Evolutionary conservation across 2,797 vertebrate genomes (phyloP).

Genomic region (Liparis tanakae): DNA sequence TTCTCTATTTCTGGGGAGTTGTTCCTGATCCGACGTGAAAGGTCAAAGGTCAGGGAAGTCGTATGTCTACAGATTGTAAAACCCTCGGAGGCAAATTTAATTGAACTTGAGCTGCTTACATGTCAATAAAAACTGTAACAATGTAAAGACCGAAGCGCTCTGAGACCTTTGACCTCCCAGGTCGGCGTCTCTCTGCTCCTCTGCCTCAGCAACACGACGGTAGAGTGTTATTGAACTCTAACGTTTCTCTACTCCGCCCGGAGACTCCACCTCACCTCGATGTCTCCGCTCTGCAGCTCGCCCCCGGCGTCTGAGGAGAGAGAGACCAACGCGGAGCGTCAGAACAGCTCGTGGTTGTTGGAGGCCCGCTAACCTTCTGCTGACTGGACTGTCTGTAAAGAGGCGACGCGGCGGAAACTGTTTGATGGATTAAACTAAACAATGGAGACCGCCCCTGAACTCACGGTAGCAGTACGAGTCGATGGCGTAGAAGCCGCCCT

Average conservation of each 20-base stretch:
- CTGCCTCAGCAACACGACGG: conserved; percentile 9
- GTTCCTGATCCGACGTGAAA: too few species aligned
- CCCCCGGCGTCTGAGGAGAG: conserved; percentile 88
- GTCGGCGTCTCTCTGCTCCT: conserved; percentile 33
- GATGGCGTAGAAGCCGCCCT: conserved; percentile 87
- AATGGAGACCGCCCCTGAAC: conserved; percentile 50
- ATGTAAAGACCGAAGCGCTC: too few species aligned
- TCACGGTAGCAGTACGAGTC: conserved; percentile 95
- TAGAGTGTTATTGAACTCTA: not conserved
- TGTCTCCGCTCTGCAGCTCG: conserved; percentile 88
- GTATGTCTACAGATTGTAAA: too few species aligned
- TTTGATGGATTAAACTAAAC: conserved; percentile 2
- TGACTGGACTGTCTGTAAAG: conserved; percentile 35
- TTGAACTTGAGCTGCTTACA: too few species aligned
- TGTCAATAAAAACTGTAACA: too few species aligned
- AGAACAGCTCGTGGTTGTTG: conserved; percentile 42
- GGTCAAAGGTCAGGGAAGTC: too few species aligned
- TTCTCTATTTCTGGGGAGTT: too few species aligned
- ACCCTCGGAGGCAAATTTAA: too few species aligned
- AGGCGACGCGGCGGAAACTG: conserved; percentile 31
- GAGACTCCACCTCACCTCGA: conserved; percentile 85
- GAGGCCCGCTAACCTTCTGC: conserved; percentile 31
- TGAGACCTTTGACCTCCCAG: too few species aligned
- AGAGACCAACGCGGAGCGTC: not conserved
- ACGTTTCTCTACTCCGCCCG: conserved; percentile 6